A percentile compares a stretch with the other conserved stretches of the same genome.
These are phyloP conservation scores for Oncorhynchus tshawytscha DNA, from an alignment of 2,113 vertebrate species.

Conservation along the genomic window DNA sequence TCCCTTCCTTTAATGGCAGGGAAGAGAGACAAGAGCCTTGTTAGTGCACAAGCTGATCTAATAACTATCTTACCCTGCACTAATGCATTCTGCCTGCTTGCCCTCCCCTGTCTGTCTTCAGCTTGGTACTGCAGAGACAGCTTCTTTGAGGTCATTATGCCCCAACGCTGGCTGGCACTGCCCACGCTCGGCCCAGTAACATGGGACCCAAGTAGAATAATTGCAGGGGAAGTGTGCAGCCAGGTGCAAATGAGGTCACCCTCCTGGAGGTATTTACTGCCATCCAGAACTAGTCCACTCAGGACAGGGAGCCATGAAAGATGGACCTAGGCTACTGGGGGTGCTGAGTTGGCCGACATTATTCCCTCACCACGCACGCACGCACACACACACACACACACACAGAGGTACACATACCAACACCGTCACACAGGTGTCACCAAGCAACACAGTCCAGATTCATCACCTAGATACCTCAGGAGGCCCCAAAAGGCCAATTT, in stretches of 20 bases:
- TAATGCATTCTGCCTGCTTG: not conserved
- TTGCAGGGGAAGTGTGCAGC: not conserved
- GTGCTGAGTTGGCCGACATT: not conserved
- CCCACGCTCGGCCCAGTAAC: not conserved
- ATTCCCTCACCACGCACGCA: not conserved
- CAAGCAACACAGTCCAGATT: not conserved
- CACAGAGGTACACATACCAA: not conserved
- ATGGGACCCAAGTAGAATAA: not conserved
- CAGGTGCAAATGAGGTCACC: not conserved
- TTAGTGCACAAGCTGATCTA: slow-evolving; percentile 1
- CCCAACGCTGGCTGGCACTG: not conserved
- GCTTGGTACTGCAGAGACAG: not conserved
- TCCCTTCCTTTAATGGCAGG: not conserved
- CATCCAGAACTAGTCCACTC: not conserved
- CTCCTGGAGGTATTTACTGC: not conserved
- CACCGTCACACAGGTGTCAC: not conserved
- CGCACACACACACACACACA: not conserved
- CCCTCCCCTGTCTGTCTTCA: not conserved
- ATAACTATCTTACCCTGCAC: not conserved
- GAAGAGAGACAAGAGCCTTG: not conserved
- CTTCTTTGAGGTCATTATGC: not conserved
- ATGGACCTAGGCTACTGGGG: not conserved
- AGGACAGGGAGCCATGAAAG: not conserved
- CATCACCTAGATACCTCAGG: not conserved
- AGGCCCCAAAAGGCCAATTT: not conserved